Conservation (phyloP, 2,888 invertebrate genomes). For the Pandemis heparana region DNA sequence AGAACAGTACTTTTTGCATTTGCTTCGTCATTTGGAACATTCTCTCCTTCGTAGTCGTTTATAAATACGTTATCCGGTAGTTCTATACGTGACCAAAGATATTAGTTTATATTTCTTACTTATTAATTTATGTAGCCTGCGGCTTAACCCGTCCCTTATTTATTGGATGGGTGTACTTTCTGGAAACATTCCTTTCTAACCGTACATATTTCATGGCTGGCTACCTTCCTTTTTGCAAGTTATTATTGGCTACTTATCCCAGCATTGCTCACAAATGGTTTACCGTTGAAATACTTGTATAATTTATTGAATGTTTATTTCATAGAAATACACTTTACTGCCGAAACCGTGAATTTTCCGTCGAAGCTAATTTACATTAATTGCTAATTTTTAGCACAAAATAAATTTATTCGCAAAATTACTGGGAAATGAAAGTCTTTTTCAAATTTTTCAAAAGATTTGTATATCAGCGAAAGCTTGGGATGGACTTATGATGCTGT, state of each 20-base stretch:
- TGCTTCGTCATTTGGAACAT: background rate
- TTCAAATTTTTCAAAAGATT: too few species aligned
- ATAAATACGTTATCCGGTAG: slow-evolving; percentile 6
- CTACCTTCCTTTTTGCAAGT: background rate
- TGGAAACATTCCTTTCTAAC: slow-evolving; percentile 6
- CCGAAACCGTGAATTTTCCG: background rate
- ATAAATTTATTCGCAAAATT: too few species aligned
- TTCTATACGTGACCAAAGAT: background rate
- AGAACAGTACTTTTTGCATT: background rate
- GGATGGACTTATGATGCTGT: too few species aligned
- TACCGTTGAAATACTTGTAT: background rate
- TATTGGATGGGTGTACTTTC: slow-evolving; percentile 25
- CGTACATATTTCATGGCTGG: slow-evolving; percentile 3
- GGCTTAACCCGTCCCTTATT: slow-evolving; percentile 16
- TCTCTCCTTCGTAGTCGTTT: background rate
- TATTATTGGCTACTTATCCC: background rate
- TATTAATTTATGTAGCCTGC: slow-evolving; percentile 28
- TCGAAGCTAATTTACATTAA: background rate
- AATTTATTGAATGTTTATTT: background rate
- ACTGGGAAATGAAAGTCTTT: too few species aligned
- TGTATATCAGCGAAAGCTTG: too few species aligned
- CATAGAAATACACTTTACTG: background rate
- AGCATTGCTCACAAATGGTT: background rate
- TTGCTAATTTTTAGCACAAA: too few species aligned
- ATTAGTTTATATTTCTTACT: slow-evolving; percentile 14